These are phyloP conservation scores for Callionymus lyra DNA, from an alignment of 2,113 vertebrate species.

Conservation along the genomic window DNA sequence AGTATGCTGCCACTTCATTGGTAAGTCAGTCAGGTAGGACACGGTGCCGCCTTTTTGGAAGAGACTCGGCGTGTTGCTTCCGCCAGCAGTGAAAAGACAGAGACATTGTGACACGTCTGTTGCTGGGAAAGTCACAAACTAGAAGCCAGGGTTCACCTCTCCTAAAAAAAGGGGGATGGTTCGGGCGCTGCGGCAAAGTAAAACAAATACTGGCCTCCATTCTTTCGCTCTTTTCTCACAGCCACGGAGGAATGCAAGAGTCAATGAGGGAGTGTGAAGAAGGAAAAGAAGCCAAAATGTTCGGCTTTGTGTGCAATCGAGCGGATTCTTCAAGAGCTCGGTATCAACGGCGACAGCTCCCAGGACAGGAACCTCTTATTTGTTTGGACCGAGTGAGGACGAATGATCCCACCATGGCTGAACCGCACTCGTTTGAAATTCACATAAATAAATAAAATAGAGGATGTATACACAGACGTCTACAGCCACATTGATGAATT, in stretches of 20 bases:
- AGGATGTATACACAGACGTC: too few relatives aligned
- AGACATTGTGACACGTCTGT: conserved; percentile 67
- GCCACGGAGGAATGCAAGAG: conserved; percentile 33
- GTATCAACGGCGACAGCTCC: too few relatives aligned
- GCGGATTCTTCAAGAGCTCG: too few relatives aligned
- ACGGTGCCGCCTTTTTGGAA: conserved; percentile 54
- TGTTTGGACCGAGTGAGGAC: too few relatives aligned
- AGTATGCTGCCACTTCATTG: conserved; percentile 57
- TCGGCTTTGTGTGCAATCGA: conserved; percentile 2
- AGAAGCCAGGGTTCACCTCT: conserved; percentile 56
- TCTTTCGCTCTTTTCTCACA: conserved; percentile 46
- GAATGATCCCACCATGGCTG: too few relatives aligned
- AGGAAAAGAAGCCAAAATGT: conserved; percentile 12
- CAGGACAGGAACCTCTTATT: too few relatives aligned
- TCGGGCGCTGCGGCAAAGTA: conserved; percentile 46
- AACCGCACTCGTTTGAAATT: too few relatives aligned
- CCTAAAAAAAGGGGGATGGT: conserved; percentile 37
- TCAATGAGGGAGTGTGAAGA: conserved; percentile 8
- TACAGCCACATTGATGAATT: too few relatives aligned
- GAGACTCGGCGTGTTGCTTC: conserved; percentile 56
- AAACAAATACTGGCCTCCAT: conserved; percentile 55
- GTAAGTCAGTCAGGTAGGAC: conserved; percentile 70
- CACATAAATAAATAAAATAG: too few relatives aligned
- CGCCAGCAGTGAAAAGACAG: conserved; percentile 59
- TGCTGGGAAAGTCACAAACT: conserved; percentile 65